Evolutionary conservation across 2,888 invertebrate species (phyloP), one percentile per base, ranked within the genome.

Genomic region (Mythimna albipuncta): DNA sequence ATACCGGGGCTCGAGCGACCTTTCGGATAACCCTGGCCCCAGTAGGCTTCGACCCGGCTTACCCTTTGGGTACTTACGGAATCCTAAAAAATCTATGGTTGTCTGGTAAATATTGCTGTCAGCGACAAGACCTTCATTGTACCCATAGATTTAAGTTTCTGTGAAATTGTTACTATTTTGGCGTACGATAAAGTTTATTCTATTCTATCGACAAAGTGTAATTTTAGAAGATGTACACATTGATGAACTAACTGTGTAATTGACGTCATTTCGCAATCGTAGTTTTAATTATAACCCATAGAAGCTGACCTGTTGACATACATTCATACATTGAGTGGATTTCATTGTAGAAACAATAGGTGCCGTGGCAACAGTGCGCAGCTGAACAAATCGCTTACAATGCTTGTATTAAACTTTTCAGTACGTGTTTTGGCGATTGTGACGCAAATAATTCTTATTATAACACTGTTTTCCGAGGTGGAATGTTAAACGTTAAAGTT

Each of bases 221-320:
- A 68, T 55, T 38, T 64, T 47, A 38, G 26, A 55, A 67, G 52
- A 71, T 69, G 19, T 69, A 63, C 52, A 64, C 64, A 68, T 64
- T 35, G 64, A 59, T 35, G n/a, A 3, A 13, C 52, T 71, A 81
- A 79, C 64, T 63, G 19, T 32, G 62, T 63, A 52, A 82, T 69
- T 77, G 69, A 78, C 78, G 77, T 82, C 70, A 81, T 83, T 84
- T 35, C 80, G 69, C 77, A 84, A 86, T 85, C 74, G 76, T 74
- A 84, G 82, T 70, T 68, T 77, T 88, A 89, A 89, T 89, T 87
- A 81, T 77, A 87, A 87, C 83, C 85, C 63, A 83, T 84, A 84
- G 74, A 79, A 81, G 83, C 71, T 88, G 88, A 87, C 90, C 89
- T 83, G 85, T 74, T 90, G 88, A 87, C 90, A 89, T 66, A 90